Evolutionary conservation across 2,888 invertebrate species (phyloP).

Genomic region (Laothoe populi): DNA sequence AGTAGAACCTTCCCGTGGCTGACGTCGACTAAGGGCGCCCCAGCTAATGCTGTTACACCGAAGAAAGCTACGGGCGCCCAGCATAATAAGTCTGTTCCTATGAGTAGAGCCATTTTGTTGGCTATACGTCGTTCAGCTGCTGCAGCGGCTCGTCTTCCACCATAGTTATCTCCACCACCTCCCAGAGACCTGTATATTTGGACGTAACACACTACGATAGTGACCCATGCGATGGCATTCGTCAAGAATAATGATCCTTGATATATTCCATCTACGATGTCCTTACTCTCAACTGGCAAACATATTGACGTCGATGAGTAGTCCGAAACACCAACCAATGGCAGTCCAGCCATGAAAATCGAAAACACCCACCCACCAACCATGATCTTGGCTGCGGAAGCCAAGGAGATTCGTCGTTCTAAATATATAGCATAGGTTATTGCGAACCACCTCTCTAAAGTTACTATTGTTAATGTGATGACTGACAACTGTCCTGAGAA

Average conservation of each 20-base stretch:
- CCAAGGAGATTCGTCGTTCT: conserved; percentile 90
- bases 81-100: conserved; percentile 93
- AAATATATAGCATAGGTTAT: conserved; percentile 93
- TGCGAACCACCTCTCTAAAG: conserved; percentile 93
- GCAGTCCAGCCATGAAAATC: conserved; percentile 90
- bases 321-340: conserved; percentile 92
- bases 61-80: conserved; percentile 96
- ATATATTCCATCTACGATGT: conserved; percentile 88
- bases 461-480: conserved; percentile 93
- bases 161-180: conserved; percentile 88
- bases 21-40: conserved; percentile 92
- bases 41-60: conserved; percentile 93
- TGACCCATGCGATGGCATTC: conserved; percentile 92
- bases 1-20: conserved; percentile 91
- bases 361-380: conserved; percentile 92
- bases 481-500: conserved; percentile 95
- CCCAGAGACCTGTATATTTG: conserved; percentile 94
- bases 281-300: conserved; percentile 92
- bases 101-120: conserved; percentile 95
- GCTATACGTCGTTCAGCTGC: conserved; percentile 90
- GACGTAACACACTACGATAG: conserved; percentile 93
- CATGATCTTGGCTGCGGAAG: conserved; percentile 91
- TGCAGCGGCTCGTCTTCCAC: conserved; percentile 85
- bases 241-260: conserved; percentile 89
- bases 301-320: conserved; percentile 95